phyloP scores from a whole-genome alignment of 2,888 invertebrate genomes.

The Cheiracanthium punctorium region DNA sequence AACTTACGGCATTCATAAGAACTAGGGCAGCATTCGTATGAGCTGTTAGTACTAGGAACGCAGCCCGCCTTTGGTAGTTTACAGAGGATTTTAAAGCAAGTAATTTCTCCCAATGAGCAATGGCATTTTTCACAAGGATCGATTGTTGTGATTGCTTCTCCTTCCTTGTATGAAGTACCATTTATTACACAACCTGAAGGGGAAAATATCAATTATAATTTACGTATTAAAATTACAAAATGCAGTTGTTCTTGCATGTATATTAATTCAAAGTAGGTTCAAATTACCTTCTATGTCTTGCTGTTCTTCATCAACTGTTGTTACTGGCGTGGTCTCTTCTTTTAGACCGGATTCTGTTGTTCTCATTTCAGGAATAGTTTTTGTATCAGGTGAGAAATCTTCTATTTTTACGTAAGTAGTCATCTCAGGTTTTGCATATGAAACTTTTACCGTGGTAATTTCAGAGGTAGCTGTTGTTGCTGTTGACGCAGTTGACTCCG shows the following conservation, averaged over 20 bases:
- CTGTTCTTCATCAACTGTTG: not conserved
- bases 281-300: too few relatives aligned
- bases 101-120: constrained; percentile 54
- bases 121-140: constrained; percentile 70
- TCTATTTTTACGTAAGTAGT: not conserved
- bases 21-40: constrained; percentile 58
- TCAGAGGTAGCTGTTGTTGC: constrained; percentile 22
- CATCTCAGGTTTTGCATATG: not conserved
- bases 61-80: constrained; percentile 64
- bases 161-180: constrained; percentile 55
- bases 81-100: constrained; percentile 67
- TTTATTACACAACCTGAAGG: constrained; percentile 41
- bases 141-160: constrained; percentile 39
- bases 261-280: too few relatives aligned
- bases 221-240: too few relatives aligned
- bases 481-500: constrained; percentile 50
- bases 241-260: too few relatives aligned
- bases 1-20: constrained; percentile 67
- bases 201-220: not conserved
- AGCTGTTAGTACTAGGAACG: constrained; percentile 1
- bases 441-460: not conserved
- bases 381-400: not conserved
- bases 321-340: not conserved
- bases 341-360: not conserved
- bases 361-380: not conserved